Conservation (phyloP, 2,888 invertebrate genomes). For the Allygus modestus region DNA sequence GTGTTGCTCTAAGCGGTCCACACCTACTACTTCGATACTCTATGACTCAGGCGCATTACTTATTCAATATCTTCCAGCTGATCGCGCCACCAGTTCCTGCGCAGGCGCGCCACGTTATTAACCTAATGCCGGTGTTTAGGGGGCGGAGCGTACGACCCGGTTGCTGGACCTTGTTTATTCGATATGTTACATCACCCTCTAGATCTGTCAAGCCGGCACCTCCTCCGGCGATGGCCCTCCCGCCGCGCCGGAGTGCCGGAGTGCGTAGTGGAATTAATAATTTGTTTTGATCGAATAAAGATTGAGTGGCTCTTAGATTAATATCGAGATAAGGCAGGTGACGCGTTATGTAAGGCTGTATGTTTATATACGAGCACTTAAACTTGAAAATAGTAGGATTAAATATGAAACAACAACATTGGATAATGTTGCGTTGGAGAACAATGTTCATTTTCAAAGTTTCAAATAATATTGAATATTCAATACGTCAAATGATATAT, state of each 20-base stretch:
- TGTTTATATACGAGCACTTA: too few relatives aligned
- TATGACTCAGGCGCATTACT: background rate
- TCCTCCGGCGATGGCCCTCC: background rate
- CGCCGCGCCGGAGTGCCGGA: too few relatives aligned
- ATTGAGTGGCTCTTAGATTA: too few relatives aligned
- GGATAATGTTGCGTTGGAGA: too few relatives aligned
- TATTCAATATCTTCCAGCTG: constrained; percentile 54
- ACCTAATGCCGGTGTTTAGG: constrained; percentile 56
- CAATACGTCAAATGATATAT: too few relatives aligned
- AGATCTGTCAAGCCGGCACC: constrained; percentile 23
- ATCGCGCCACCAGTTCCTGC: constrained; percentile 54
- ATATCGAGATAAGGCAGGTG: too few relatives aligned
- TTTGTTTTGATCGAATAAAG: too few relatives aligned
- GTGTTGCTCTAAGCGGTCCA: background rate
- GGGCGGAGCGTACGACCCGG: constrained; percentile 52
- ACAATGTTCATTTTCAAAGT: too few relatives aligned
- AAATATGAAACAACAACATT: too few relatives aligned
- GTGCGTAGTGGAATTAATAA: background rate
- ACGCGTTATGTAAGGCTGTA: too few relatives aligned
- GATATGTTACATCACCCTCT: constrained; percentile 46
- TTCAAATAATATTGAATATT: too few relatives aligned
- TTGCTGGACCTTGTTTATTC: constrained; percentile 55
- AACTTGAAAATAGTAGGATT: too few relatives aligned
- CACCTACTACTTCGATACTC: constrained; percentile 9
- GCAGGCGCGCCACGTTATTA: constrained; percentile 30